Conservation (phyloP, 2,113 vertebrate species). For the Phaethornis superciliosus region DNA sequence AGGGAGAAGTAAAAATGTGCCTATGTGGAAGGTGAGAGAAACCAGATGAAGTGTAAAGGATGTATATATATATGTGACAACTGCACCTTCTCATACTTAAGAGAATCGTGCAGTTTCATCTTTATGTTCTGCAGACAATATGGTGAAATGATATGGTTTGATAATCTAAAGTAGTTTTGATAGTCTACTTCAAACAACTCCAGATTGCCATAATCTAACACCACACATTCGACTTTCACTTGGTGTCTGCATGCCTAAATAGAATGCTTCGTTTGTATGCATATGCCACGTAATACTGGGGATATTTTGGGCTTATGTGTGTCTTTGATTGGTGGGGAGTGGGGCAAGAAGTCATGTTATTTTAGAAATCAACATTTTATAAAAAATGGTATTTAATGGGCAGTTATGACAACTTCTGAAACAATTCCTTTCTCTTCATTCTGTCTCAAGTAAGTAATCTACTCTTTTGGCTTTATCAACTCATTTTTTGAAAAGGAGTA, state of each 20-base stretch:
- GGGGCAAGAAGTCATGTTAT: neutral
- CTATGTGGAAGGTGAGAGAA: neutral
- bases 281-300: neutral
- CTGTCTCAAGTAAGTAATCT: neutral
- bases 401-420: conserved; percentile 17
- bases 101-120: neutral
- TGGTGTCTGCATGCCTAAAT: neutral
- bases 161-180: neutral
- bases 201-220: neutral
- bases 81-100: neutral
- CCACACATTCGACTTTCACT: neutral
- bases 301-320: neutral
- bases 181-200: neutral
- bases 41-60: neutral
- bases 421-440: neutral
- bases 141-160: neutral
- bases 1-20: neutral
- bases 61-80: neutral
- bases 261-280: neutral
- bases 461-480: neutral
- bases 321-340: neutral
- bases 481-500: conserved; percentile 34
- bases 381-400: neutral
- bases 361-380: neutral
- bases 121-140: neutral